phyloP scores from a whole-genome alignment of 2,888 invertebrate genomes.

The Aplocera efformata region DNA sequence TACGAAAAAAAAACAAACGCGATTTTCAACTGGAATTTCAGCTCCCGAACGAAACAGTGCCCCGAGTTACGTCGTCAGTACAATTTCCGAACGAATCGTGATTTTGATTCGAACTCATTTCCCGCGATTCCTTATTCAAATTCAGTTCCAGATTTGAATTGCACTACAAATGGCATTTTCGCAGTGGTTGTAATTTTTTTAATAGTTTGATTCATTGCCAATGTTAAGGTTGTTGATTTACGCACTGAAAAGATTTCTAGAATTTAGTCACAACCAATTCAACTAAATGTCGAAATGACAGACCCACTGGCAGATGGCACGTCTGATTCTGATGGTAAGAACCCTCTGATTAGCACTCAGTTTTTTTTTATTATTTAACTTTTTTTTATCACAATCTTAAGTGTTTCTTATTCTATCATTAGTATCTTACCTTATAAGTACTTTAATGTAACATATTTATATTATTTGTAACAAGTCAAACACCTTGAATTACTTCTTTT shows the following conservation, averaged over 20 bases:
- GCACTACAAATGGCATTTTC: too few species aligned
- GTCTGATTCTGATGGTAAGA: constrained; percentile 21
- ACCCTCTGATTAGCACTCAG: not conserved
- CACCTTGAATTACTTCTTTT: too few species aligned
- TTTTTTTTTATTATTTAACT: too few species aligned
- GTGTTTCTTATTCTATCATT: too few species aligned
- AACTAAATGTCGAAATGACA: constrained; percentile 9
- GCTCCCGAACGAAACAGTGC: constrained; percentile 21
- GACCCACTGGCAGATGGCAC: constrained; percentile 9
- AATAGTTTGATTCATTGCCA: too few species aligned
- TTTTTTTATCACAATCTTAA: too few species aligned
- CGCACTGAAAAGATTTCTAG: constrained; percentile 11
- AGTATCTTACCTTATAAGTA: too few species aligned
- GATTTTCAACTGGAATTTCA: constrained; percentile 49
- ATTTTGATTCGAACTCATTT: constrained; percentile 1
- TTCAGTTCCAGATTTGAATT: too few species aligned
- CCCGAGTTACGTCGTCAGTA: not conserved
- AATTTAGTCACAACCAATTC: constrained; percentile 11
- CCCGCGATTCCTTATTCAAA: too few species aligned
- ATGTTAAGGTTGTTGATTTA: constrained; percentile 10
- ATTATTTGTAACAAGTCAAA: too few species aligned
- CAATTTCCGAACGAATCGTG: not conserved
- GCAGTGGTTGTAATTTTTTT: too few species aligned
- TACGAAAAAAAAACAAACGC: constrained; percentile 59
- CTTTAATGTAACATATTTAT: too few species aligned